Evolutionary conservation across 2,888 invertebrate genomes (phyloP).

Genomic region (Stratiomys singularior): DNA sequence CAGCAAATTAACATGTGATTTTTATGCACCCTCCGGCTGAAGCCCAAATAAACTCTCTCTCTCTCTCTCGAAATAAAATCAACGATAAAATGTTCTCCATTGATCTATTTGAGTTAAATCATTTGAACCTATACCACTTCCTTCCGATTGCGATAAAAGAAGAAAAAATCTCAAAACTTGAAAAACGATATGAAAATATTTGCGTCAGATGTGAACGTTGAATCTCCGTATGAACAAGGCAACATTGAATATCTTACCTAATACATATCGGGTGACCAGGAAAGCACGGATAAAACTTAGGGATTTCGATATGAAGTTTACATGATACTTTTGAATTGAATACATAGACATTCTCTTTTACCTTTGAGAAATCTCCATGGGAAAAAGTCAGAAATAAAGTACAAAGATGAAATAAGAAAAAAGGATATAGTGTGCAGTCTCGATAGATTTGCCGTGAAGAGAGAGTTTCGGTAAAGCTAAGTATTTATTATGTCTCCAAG

Average conservation of each 20-base stretch:
- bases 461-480: background rate
- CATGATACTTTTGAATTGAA: slow-evolving; percentile 19
- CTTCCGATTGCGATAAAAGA: no score
- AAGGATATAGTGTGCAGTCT: background rate
- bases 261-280: slow-evolving; percentile 11
- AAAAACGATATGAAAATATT: background rate
- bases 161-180: background rate
- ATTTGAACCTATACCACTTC: no score
- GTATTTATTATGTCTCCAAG: slow-evolving; percentile 43
- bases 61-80: no score
- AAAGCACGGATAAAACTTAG: background rate
- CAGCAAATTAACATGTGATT: no score
- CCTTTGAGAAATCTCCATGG: background rate
- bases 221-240: background rate
- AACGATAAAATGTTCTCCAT: no score
- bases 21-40: no score
- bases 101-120: no score
- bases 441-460: background rate
- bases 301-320: slow-evolving; percentile 27
- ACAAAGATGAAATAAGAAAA: slow-evolving; percentile 22
- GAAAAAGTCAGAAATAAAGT: slow-evolving; percentile 25
- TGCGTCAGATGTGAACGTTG: no score
- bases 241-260: background rate
- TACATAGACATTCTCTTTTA: slow-evolving; percentile 9
- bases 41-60: no score